A percentile compares a stretch with the other conserved stretches of the same genome.
Conservation (phyloP, 2,888 invertebrate species). For the Flexamia atlantica region DNA sequence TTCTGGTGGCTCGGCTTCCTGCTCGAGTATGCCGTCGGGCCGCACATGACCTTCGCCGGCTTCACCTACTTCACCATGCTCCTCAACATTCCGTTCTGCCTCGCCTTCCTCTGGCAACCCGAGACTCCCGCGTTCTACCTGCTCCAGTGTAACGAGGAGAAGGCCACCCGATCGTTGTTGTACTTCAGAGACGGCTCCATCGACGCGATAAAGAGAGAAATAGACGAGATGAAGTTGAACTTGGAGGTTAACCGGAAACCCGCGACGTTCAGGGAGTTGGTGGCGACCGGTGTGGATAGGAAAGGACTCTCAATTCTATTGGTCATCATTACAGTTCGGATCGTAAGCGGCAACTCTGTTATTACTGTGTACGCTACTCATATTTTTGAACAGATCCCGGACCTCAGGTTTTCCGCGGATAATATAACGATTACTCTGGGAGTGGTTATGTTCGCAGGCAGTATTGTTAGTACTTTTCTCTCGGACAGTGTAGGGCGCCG, state of each 20-base stretch:
- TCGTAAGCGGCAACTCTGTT: slow-evolving; percentile 13
- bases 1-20: slow-evolving; percentile 55
- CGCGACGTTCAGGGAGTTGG: slow-evolving; percentile 4
- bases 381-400: slow-evolving; percentile 27
- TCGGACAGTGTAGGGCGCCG: slow-evolving; percentile 17
- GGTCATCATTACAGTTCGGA: slow-evolving; percentile 1
- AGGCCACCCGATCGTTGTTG: slow-evolving; percentile 10
- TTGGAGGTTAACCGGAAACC: slow-evolving; percentile 37
- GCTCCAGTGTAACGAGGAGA: slow-evolving; percentile 34
- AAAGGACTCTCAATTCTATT: slow-evolving; percentile 24
- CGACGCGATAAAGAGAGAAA: slow-evolving; percentile 22
- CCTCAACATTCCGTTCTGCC: slow-evolving; percentile 38
- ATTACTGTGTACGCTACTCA: slow-evolving; percentile 27
- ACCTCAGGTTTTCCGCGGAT: slow-evolving; percentile 9
- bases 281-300: slow-evolving; percentile 3
- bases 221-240: slow-evolving; percentile 46
- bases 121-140: slow-evolving; percentile 37
- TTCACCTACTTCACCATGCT: slow-evolving; percentile 53
- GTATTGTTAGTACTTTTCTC: slow-evolving; percentile 33
- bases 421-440: slow-evolving; percentile 37
- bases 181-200: slow-evolving; percentile 1
- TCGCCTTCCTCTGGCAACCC: slow-evolving; percentile 46
- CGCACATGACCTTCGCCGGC: slow-evolving; percentile 30
- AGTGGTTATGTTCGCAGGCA: slow-evolving; percentile 35
- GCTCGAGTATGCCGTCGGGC: slow-evolving; percentile 36